Percentiles rank a stretch among this genome's conserved stretches.
These are phyloP conservation scores for Fragum whitleyi DNA, from an alignment of 2,888 invertebrate species.

Conservation along the genomic window DNA sequence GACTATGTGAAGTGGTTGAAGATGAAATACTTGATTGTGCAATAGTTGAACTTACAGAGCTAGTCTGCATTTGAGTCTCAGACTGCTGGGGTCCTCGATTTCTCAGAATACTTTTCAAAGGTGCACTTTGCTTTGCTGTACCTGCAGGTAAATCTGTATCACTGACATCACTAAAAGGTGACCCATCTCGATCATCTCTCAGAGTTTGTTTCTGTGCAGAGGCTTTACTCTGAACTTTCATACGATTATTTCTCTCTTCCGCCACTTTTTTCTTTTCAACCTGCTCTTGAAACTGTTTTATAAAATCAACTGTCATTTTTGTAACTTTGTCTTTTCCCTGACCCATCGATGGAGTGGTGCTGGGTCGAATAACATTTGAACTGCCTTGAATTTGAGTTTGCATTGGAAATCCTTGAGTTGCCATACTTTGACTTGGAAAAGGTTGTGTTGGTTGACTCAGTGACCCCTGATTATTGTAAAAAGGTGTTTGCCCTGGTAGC, in stretches of 20 bases:
- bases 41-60: neutral
- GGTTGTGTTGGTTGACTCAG: neutral
- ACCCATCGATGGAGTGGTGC: neutral
- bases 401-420: neutral
- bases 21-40: neutral
- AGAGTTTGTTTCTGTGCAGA: neutral
- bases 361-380: neutral
- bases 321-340: neutral
- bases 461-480: neutral
- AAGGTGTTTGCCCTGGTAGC: neutral
- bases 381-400: neutral
- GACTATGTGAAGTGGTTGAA: neutral
- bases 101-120: conserved; percentile 7
- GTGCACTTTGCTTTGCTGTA: neutral
- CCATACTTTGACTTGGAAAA: neutral
- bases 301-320: conserved; percentile 10
- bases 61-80: neutral
- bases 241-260: neutral
- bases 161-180: conserved; percentile 24
- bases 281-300: conserved; percentile 15
- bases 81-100: neutral
- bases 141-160: neutral
- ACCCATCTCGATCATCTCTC: neutral
- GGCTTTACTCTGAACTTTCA: conserved; percentile 14
- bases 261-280: neutral